Percentiles rank a stretch among this genome's conserved stretches.
phyloP scores from a whole-genome alignment of 1,140 invertebrate species.

The Lucilia sericata region DNA sequence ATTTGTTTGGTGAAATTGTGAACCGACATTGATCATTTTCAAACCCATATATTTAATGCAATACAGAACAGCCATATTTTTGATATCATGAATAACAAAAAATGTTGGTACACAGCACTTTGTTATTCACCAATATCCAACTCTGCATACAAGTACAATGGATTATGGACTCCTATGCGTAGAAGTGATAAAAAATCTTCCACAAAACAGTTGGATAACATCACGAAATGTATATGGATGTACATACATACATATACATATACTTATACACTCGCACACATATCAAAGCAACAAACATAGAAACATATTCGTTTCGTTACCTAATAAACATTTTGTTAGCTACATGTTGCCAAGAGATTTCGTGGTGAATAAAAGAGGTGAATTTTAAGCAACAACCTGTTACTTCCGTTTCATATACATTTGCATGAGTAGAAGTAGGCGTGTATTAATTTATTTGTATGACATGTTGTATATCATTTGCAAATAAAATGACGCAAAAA shows the following conservation, averaged over 20 bases:
- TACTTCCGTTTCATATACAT: neutral
- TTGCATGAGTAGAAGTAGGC: neutral
- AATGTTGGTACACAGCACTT: too few species aligned
- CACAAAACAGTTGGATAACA: neutral
- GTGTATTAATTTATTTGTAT: neutral
- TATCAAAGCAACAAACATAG: neutral
- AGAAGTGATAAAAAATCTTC: neutral
- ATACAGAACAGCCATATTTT: too few species aligned
- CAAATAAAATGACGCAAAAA: conserved; percentile 22
- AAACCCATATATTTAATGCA: too few species aligned
- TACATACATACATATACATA: too few species aligned
- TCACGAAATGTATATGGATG: too few species aligned
- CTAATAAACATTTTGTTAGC: neutral
- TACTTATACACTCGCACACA: too few species aligned
- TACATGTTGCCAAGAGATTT: neutral
- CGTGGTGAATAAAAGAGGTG: neutral
- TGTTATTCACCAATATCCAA: too few species aligned
- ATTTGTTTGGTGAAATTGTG: too few species aligned
- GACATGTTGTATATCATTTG: neutral
- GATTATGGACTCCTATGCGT: neutral
- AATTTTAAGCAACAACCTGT: conserved; percentile 2
- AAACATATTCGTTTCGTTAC: neutral
- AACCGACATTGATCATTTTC: too few species aligned
- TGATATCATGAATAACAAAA: too few species aligned
- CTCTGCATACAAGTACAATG: too few species aligned